phyloP scores from a whole-genome alignment of 1,140 invertebrate species.

The Sesamia nonagrioides region DNA sequence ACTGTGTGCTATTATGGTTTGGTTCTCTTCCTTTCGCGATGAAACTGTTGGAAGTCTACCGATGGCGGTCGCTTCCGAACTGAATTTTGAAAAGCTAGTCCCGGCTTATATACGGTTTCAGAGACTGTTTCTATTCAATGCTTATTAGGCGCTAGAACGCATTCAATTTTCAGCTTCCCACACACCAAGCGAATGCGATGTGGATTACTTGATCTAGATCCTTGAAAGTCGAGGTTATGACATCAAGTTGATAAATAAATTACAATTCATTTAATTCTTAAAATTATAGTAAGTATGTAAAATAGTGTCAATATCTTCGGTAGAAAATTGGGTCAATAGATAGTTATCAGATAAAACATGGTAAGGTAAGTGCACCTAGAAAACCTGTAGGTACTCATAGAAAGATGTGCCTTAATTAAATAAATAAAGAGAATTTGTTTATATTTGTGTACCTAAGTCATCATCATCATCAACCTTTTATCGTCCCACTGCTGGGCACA shows the following conservation, averaged over 20 bases:
- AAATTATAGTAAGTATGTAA: no score
- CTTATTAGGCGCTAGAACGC: conserved; percentile 81
- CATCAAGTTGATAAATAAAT: neutral
- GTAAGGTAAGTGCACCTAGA: no score
- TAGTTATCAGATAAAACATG: no score
- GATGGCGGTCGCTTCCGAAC: conserved; percentile 69
- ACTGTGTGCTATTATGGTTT: conserved; percentile 60
- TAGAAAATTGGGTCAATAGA: no score
- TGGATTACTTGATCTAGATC: conserved; percentile 42
- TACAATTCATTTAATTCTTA: no score
- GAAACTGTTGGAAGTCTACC: conserved; percentile 63
- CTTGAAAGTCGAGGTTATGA: neutral
- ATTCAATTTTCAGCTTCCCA: conserved; percentile 79
- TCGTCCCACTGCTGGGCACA: no score
- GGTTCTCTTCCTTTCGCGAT: conserved; percentile 60
- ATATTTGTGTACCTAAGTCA: neutral
- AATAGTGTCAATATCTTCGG: no score
- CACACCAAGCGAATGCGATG: conserved; percentile 56
- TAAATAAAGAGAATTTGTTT: no score
- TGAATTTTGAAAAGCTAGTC: conserved; percentile 57
- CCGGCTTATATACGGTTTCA: conserved; percentile 73
- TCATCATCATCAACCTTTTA: no score
- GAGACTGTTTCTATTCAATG: conserved; percentile 62
- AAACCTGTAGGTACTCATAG: no score
- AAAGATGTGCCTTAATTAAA: no score